Evolutionary conservation across 2,113 vertebrate species (phyloP).

Genomic region (Notothenia rossii): DNA sequence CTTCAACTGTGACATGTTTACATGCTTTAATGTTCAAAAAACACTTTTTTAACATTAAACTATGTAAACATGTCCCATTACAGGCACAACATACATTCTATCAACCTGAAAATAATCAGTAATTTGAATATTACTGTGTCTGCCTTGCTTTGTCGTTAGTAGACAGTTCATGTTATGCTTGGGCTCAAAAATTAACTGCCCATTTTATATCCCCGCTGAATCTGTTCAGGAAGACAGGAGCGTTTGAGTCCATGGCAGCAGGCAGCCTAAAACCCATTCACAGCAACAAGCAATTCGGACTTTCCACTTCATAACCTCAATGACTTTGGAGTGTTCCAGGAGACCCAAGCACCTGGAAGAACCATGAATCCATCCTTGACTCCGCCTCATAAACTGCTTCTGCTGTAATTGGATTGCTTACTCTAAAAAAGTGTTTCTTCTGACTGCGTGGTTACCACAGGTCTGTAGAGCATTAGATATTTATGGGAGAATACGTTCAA

Average conservation of each 20-base stretch:
- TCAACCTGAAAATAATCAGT: too few relatives aligned
- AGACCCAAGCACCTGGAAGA: background rate
- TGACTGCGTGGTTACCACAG: background rate
- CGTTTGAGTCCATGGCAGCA: background rate
- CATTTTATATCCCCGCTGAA: background rate
- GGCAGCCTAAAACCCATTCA: background rate
- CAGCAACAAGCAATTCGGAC: background rate
- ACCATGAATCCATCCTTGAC: background rate
- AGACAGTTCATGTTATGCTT: background rate
- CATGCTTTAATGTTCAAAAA: too few relatives aligned
- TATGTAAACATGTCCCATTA: too few relatives aligned
- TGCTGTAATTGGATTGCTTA: background rate
- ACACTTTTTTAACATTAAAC: too few relatives aligned
- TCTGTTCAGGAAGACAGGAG: too few relatives aligned
- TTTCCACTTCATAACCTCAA: conserved; percentile 1
- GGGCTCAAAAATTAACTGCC: background rate
- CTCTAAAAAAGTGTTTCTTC: background rate
- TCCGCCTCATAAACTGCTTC: background rate
- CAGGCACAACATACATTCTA: too few relatives aligned
- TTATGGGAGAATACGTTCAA: background rate
- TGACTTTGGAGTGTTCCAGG: background rate
- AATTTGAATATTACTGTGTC: too few relatives aligned
- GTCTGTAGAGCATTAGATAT: background rate
- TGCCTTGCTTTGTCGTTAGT: background rate
- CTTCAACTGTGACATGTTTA: too few relatives aligned